Percentiles rank a stretch among this genome's conserved stretches.
These are phyloP conservation scores for Drosophila repleta DNA, from an alignment of 1,140 invertebrate genomes.

Conservation along the genomic window DNA sequence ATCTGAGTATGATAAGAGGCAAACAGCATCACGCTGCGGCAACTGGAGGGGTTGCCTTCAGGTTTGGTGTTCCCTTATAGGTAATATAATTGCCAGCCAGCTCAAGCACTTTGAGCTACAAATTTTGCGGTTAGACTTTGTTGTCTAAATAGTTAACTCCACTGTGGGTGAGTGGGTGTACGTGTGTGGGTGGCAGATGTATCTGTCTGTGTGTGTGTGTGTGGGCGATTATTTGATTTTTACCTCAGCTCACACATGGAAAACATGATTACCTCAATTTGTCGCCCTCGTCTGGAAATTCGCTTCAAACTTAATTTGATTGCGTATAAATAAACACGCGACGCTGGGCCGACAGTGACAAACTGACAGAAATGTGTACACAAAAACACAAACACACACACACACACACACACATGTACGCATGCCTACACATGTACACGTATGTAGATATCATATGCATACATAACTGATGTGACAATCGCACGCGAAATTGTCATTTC, in stretches of 20 bases:
- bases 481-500: constrained; percentile 81
- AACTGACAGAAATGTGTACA: constrained; percentile 65
- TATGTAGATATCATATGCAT: constrained; percentile 51
- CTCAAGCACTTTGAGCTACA: constrained; percentile 18
- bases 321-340: constrained; percentile 77
- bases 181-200: neutral
- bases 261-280: constrained; percentile 74
- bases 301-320: constrained; percentile 77
- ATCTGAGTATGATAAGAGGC: constrained; percentile 54
- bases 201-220: constrained; percentile 9
- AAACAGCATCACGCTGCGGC: neutral
- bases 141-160: constrained; percentile 35
- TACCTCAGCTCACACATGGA: constrained; percentile 44
- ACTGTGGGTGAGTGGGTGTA: neutral
- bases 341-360: constrained; percentile 60
- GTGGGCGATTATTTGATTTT: constrained; percentile 52
- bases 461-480: constrained; percentile 81
- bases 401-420: constrained; percentile 2
- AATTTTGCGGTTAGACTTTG: constrained; percentile 27
- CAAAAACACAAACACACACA: constrained; percentile 12
- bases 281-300: constrained; percentile 65
- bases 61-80: constrained; percentile 10
- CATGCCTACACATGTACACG: neutral
- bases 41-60: constrained; percentile 11
- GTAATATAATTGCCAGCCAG: constrained; percentile 39